phyloP scores from a whole-genome alignment of 1,140 invertebrate genomes.

The Eubasilissa regina region DNA sequence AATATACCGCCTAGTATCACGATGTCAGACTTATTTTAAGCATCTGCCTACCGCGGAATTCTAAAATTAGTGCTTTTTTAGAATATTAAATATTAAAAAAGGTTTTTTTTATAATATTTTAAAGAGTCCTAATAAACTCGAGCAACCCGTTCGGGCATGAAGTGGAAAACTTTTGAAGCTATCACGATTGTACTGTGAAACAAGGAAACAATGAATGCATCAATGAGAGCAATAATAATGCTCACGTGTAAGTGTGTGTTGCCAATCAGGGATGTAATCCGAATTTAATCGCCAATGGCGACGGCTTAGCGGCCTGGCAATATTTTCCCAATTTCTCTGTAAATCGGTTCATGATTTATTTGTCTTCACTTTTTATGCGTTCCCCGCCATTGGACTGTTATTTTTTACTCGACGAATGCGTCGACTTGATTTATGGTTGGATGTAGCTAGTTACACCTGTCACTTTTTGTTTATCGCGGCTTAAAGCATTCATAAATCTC shows the following conservation, averaged over 20 bases:
- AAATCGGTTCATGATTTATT: conserved; percentile 53
- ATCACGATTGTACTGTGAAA: no score
- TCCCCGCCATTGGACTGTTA: conserved; percentile 36
- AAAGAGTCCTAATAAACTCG: no score
- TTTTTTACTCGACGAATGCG: conserved; percentile 52
- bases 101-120: no score
- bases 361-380: conserved; percentile 54
- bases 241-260: background rate
- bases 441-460: conserved; percentile 58
- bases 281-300: conserved; percentile 47
- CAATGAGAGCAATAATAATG: no score
- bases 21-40: no score
- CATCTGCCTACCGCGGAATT: no score
- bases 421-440: conserved; percentile 59
- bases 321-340: conserved; percentile 52
- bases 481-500: conserved; percentile 60
- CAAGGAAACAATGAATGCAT: no score
- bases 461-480: conserved; percentile 60
- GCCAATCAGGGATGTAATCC: conserved; percentile 24
- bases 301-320: conserved; percentile 36
- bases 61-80: no score
- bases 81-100: no score
- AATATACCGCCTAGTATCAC: no score
- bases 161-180: no score
- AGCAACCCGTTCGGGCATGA: no score